These are phyloP conservation scores for Echinarachnius parma DNA, from an alignment of 53 echinoderm and acorn worm species.

Conservation along the genomic window DNA sequence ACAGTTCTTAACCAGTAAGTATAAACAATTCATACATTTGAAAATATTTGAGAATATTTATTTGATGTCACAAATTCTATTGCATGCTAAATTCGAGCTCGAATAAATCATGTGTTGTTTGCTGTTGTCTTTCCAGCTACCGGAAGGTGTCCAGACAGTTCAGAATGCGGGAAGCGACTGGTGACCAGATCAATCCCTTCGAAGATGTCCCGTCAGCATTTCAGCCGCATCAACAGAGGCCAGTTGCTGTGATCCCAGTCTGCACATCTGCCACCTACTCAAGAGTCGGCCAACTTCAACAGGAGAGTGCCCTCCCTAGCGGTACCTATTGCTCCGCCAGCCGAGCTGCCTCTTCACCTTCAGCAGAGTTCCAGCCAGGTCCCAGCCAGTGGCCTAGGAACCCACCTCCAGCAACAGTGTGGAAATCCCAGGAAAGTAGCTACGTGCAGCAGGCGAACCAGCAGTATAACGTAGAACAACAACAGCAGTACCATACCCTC, in stretches of 20 bases:
- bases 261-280: constrained; percentile 17
- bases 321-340: constrained; percentile 28
- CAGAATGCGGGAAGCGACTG: constrained; percentile 34
- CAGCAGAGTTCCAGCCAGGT: constrained; percentile 40
- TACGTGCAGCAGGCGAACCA: constrained; percentile 28
- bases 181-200: constrained; percentile 24
- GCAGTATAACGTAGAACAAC: constrained; percentile 32
- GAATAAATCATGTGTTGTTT: constrained; percentile 6
- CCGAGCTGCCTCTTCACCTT: constrained; percentile 11
- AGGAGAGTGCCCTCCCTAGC: constrained; percentile 10
- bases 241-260: no score
- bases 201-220: constrained; percentile 22
- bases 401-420: constrained; percentile 36
- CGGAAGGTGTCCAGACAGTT: constrained; percentile 42
- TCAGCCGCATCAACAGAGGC: constrained; percentile 6
- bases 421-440: constrained; percentile 32
- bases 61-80: constrained; percentile 14
- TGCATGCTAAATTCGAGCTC: constrained; percentile 9
- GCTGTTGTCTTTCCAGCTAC: constrained; percentile 22
- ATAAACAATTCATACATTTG: neutral
- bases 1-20: constrained; percentile 38
- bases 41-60: constrained; percentile 9
- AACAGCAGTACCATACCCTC: constrained; percentile 24
- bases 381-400: constrained; percentile 41
- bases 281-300: neutral